Base-by-base conservation (phyloP, 2,888 invertebrate species). In the Drosophila yooni region DNA sequence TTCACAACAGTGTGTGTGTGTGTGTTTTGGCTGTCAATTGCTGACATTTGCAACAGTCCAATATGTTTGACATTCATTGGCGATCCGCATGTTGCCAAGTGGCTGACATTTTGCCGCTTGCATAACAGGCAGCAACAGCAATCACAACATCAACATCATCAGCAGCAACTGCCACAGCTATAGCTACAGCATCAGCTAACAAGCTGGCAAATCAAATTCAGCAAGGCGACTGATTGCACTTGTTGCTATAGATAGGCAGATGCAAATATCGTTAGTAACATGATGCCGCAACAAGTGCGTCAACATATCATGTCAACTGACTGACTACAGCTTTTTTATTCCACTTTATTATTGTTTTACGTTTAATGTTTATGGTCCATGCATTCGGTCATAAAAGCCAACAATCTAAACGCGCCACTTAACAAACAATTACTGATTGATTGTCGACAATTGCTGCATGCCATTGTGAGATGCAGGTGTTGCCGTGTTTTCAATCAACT, bases 381-480 rank as follows among this genome's bases (percentile, higher is more conserved):
- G 73, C 83, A 83, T 64, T 78, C 71, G 77, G 62, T 54, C 70
- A 80, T 83, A 78, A 83, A 84, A 78, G 69, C 65, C 76, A 81
- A 65, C 70, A 63, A 70, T 76, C 68, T 74, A 60, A 76, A 60
- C 79, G 68, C 53, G 58, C 72, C 70, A 81, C 70, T 81, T 78
- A 79, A 81, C 77, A 82, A 85, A 70, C 81, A 82, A 77, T 77
- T 76, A 82, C 80, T 90, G 90, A 91, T 91, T 91, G 90, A 91
- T 90, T 89, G 81, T 78, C 90, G 69, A 84, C 88, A 82, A 88
- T 90, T 86, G 76, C 66, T 86, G 76, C 64, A 73, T 71, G 71
- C 50, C 79, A 69, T 78, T 83, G 61, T 31, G 50, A 38, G 46
- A 38, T 53, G 66, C 74, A 76, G 74, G 68, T 68, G 65, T 65